Percentiles rank a stretch among this genome's conserved stretches.
Evolutionary conservation across 2,113 vertebrate species (phyloP).

Genomic region (Lophotis ruficrista): DNA sequence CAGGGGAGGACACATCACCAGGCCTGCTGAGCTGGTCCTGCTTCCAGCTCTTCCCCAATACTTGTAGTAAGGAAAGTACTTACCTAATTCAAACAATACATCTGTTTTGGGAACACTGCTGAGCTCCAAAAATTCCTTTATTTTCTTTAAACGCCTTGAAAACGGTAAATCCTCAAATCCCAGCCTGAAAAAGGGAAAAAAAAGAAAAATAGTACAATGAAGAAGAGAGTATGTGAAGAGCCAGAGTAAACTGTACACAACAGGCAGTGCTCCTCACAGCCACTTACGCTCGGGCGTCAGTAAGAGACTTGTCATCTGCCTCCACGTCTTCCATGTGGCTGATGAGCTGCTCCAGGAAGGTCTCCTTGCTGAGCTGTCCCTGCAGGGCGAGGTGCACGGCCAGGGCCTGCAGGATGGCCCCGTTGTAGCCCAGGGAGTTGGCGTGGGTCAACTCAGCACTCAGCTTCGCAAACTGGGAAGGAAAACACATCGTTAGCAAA

Average conservation of each 20-base stretch:
- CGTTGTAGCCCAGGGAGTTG: conserved; percentile 96
- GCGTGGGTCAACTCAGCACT: conserved; percentile 94
- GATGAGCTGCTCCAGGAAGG: conserved; percentile 88
- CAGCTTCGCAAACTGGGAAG: conserved; percentile 82
- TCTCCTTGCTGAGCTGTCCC: conserved; percentile 82
- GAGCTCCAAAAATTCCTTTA: conserved; percentile 88
- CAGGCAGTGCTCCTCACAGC: background rate
- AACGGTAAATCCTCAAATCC: conserved; percentile 92
- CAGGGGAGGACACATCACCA: background rate
- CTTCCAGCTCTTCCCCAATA: background rate
- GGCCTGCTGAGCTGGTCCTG: background rate
- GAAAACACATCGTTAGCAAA: background rate
- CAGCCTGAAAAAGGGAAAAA: conserved; percentile 73
- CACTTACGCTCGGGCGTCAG: conserved; percentile 89
- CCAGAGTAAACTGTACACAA: background rate
- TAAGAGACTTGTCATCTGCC: conserved; percentile 81
- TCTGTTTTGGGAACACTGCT: conserved; percentile 88
- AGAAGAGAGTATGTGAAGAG: rapidly evolving
- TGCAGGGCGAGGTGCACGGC: conserved; percentile 92
- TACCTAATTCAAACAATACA: conserved; percentile 91
- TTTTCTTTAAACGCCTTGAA: conserved; percentile 89
- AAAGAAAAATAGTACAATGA: background rate
- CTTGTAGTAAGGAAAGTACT: conserved; percentile 27
- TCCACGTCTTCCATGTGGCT: conserved; percentile 94
- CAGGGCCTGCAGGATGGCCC: conserved; percentile 92